Conservation (phyloP, 1,140 invertebrate genomes). For the Formica exsecta region DNA sequence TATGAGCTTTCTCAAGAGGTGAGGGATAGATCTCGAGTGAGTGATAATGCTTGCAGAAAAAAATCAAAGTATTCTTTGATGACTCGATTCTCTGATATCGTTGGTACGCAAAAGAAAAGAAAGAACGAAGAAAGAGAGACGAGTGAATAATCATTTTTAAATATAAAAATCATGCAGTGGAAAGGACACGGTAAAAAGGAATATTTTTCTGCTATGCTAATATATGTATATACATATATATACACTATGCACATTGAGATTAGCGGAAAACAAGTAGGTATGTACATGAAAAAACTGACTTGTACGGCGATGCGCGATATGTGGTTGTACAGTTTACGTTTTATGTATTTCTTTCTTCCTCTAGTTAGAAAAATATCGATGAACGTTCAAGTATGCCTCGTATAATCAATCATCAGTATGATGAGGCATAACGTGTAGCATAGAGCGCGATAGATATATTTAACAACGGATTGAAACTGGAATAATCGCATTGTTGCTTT, state of each 20-base stretch:
- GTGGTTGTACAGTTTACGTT: too few relatives aligned
- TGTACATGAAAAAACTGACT: too few relatives aligned
- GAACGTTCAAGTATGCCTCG: background rate
- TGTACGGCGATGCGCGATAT: too few relatives aligned
- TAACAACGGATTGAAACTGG: background rate
- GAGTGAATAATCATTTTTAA: too few relatives aligned
- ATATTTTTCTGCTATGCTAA: too few relatives aligned
- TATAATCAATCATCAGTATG: constrained; percentile 9
- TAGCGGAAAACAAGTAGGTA: too few relatives aligned
- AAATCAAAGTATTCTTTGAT: background rate
- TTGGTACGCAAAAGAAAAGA: background rate
- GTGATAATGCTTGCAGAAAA: background rate
- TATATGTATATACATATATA: too few relatives aligned
- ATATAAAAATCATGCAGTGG: too few relatives aligned
- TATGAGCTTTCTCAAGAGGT: background rate
- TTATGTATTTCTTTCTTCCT: background rate
- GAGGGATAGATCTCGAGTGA: constrained; percentile 15
- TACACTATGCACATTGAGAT: too few relatives aligned
- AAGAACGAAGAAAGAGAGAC: background rate
- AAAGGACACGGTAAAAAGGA: too few relatives aligned
- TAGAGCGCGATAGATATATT: background rate
- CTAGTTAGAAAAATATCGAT: background rate
- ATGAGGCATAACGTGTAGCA: too few relatives aligned
- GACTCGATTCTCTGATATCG: background rate
- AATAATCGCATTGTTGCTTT: background rate